phyloP scores from a whole-genome alignment of 53 echinoderm and acorn worm genomes.

The Hippasteria phrygiana region DNA sequence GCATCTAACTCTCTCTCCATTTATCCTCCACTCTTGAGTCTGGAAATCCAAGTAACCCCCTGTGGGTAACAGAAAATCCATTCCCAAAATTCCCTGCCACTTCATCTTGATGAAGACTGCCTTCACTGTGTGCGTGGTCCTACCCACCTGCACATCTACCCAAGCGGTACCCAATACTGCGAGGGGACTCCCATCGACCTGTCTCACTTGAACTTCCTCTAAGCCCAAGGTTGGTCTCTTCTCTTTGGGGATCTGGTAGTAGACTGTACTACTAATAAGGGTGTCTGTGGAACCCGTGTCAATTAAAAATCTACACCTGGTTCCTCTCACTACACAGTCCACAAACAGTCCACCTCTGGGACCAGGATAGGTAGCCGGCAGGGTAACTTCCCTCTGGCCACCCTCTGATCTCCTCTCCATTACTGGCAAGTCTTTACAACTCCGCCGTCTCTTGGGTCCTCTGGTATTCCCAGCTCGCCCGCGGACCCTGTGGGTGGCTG shows the following conservation, averaged over 20 bases:
- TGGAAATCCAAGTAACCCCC: too few species aligned
- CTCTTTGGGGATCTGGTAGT: too few species aligned
- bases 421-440: background rate
- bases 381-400: too few species aligned
- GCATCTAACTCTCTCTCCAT: constrained; percentile 18
- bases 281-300: too few species aligned
- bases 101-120: constrained; percentile 15
- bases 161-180: constrained; percentile 1
- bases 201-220: background rate
- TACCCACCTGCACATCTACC: constrained; percentile 17
- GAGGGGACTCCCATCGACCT: constrained; percentile 17
- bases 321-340: too few species aligned
- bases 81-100: constrained; percentile 1
- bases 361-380: background rate
- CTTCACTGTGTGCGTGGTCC: background rate
- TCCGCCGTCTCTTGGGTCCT: background rate
- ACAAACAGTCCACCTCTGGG: background rate
- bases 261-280: too few species aligned
- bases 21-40: background rate
- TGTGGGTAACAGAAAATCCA: constrained; percentile 21
- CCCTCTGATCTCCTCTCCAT: background rate
- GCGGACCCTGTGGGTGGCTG: constrained; percentile 15
- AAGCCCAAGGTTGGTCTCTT: too few species aligned
- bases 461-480: constrained; percentile 3
- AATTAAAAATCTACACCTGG: too few species aligned